Base-by-base conservation (phyloP, 2,888 invertebrate species). In the Galerucella nymphaeae region DNA sequence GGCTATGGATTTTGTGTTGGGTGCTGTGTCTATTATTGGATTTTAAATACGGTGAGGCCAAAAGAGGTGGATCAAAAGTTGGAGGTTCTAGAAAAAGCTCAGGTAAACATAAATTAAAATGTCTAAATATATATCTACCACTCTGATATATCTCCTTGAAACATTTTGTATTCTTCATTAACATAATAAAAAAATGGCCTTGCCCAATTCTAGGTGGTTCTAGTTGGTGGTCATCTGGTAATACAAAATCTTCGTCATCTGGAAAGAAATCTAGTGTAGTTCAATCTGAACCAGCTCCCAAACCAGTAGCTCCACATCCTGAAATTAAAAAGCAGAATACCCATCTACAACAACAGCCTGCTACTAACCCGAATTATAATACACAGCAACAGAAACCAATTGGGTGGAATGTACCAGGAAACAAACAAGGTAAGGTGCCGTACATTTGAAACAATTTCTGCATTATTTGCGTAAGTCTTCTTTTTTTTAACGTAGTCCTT, bases 391-490 rank as follows among this genome's bases (percentile, higher is more conserved):
- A 77, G 13, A 68, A 74, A 14, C 80, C 79, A 8, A 74, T 80
- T 42, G 82, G 82, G 18, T 82, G 82, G 82, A 81, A 82, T 48
- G 81, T 81, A n/a, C 76, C 77, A 20, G 79, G 77, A 20, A 73
- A 48, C 42, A 76, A 67, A 41, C 75, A 64, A 64, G 48, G 64
- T 50, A 64, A 55, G 14, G 1, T 38, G 30, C 6, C 30, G 8
- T 38, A 9, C 30, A 38, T 38, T 38, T 38, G 30, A 38, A 9
- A 8, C 30, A 38, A 2, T 38, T 8, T 38, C 30, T 38, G 30
- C 30, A 38, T 9, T 2, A 38, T 38, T 38, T 38, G 30, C 8
- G 30, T 4, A 30, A 30, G 23, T 30, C 23, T 30, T 5, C 23
- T 30, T 30, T 30, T 30, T 30, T 30, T 30, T 30, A 30, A 30